Conservation (phyloP, 2,797 vertebrate genomes). For the Halcyon chelicuti region DNA sequence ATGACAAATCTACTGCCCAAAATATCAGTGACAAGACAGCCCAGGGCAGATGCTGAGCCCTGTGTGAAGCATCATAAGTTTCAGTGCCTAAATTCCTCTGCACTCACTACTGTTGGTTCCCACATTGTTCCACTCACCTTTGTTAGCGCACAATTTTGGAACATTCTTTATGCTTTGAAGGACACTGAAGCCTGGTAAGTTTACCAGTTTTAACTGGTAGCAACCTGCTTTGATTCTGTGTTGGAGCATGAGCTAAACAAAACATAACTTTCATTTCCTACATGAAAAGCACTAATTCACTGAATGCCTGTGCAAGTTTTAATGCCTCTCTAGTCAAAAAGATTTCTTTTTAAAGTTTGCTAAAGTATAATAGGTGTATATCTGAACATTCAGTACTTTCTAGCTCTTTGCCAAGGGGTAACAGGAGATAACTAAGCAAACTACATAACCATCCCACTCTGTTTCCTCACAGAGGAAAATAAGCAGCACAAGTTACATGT, state of each 20-base stretch:
- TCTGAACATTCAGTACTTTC: neutral
- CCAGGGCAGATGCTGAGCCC: neutral
- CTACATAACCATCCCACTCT: neutral
- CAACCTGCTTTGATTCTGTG: neutral
- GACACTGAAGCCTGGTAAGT: neutral
- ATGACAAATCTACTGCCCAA: neutral
- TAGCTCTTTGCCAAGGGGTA: neutral
- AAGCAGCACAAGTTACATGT: fast-evolving
- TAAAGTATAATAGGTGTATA: neutral
- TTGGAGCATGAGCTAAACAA: neutral
- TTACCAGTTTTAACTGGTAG: neutral
- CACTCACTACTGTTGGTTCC: neutral
- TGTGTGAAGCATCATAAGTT: neutral
- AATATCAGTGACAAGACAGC: neutral
- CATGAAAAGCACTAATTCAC: neutral
- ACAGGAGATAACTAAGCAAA: neutral
- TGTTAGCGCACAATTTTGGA: neutral
- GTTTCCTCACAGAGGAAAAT: neutral
- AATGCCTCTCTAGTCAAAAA: neutral
- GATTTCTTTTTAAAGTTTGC: neutral
- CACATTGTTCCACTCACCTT: neutral
- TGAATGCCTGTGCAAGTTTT: neutral
- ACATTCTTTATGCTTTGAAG: neutral
- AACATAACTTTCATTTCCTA: neutral
- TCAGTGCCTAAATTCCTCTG: neutral